These are phyloP conservation scores for Todiramphus saurophagus DNA, from an alignment of 2,113 vertebrate species.

Conservation along the genomic window DNA sequence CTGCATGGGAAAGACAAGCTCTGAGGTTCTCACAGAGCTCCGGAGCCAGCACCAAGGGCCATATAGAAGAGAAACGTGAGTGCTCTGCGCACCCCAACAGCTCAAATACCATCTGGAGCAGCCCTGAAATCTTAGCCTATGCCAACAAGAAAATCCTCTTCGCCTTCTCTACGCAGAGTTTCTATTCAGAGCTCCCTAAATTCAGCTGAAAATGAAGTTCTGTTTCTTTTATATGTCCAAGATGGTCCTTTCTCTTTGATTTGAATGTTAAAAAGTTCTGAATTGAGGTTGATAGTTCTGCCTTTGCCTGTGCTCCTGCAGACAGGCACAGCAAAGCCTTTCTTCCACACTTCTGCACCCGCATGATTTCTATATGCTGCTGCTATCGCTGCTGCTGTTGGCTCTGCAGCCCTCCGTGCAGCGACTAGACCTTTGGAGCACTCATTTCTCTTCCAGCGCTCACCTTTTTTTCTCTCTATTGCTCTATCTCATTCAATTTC, in stretches of 20 bases:
- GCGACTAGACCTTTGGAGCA: neutral
- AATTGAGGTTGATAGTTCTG: neutral
- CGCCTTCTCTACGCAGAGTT: neutral
- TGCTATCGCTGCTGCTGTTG: neutral
- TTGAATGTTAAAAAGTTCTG: neutral
- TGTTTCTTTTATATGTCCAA: neutral
- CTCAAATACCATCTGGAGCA: neutral
- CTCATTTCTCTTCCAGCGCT: constrained; percentile 42
- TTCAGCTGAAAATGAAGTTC: neutral
- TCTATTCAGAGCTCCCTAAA: neutral
- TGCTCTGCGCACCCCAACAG: neutral
- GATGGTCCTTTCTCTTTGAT: neutral
- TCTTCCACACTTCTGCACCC: rapidly evolving
- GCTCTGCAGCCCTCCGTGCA: neutral
- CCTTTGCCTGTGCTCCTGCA: neutral
- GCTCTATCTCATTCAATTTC: constrained; percentile 71
- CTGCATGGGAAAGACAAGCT: neutral
- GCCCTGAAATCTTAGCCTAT: neutral
- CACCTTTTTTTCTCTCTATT: constrained; percentile 55
- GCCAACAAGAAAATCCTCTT: neutral
- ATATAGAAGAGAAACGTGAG: neutral
- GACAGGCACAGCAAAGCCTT: neutral
- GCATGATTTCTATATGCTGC: neutral
- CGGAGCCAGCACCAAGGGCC: neutral
- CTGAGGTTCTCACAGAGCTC: neutral